phyloP scores from a whole-genome alignment of 2,113 vertebrate genomes.

The Sapajus apella region DNA sequence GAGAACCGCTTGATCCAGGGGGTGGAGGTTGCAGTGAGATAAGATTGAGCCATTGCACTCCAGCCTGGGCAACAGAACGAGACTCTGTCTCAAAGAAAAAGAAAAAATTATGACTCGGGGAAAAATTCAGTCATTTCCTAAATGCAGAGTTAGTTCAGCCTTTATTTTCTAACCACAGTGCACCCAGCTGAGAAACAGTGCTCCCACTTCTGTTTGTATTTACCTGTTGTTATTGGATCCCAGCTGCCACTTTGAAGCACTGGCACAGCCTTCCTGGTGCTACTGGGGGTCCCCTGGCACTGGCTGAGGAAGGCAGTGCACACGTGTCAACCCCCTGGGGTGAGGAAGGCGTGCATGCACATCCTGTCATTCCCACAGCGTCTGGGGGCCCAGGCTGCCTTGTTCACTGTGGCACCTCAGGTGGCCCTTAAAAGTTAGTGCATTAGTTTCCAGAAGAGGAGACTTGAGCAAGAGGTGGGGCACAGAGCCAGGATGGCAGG shows the following conservation, averaged over 20 bases:
- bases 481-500: not conserved
- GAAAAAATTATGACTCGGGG: too few relatives aligned
- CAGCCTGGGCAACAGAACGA: too few relatives aligned
- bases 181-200: not conserved
- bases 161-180: not conserved
- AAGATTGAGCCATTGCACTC: too few relatives aligned
- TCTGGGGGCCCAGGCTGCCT: too few relatives aligned
- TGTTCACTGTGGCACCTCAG: rapidly evolving
- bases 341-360: too few relatives aligned
- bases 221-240: too few relatives aligned
- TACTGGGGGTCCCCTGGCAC: not conserved
- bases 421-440: too few relatives aligned
- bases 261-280: not conserved
- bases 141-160: not conserved
- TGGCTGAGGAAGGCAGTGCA: not conserved
- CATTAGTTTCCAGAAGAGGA: not conserved
- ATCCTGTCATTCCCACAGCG: not conserved
- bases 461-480: too few relatives aligned
- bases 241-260: not conserved
- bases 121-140: not conserved
- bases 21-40: too few relatives aligned
- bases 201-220: not conserved
- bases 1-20: too few relatives aligned
- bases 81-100: too few relatives aligned
- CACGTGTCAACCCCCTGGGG: too few relatives aligned